Base-by-base conservation (phyloP, 2,888 invertebrate species). In the Nymphalis polychloros region DNA sequence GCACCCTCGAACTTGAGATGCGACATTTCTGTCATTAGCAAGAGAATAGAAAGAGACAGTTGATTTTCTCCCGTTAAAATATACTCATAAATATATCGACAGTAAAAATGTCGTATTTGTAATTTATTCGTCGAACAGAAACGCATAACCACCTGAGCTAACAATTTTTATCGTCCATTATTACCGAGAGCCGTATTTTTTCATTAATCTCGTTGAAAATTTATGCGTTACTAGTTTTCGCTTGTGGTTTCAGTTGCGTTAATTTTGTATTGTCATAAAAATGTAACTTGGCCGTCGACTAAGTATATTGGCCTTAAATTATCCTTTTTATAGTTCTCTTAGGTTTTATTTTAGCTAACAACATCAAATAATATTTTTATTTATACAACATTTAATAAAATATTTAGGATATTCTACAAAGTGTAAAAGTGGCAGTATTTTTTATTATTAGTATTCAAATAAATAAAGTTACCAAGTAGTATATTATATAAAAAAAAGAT, bases 51-150 rank as follows among this genome's bases (percentile, higher is more conserved):
- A 61, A 59, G 48, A 62, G 57, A 64, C 13, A 31, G 17, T n/a
- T 31, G 53, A 31, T n/a, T 31, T 55, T 55, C 17, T 31, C n/a
- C 17, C 31, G 53, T n/a, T 31, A 8, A 70, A 75, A 60, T 31
- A 27, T 47, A 17, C 23, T 41, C 35, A 57, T 41, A 50, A 64
- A 46, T 68, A 64, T 64, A 68, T 74, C 68, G 72, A 76, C 72
- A 72, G 70, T 76, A 75, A 79, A 72, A 76, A 62, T 75, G 79
- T 77, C 77, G 75, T 76, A 65, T 73, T 72, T 72, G 72, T 82
- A 82, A 85, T 84, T 84, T 83, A 86, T 81, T 66, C 74, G 64
- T 74, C 68, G 72, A 69, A 75, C 72, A 73, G 75, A 78, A 80
- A 78, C 73, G 75, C 73, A 64, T 65, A 66, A 67, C 79, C 81